Base-by-base conservation (phyloP, 2,888 invertebrate genomes). In the Trissonchulus latispiculum region DNA sequence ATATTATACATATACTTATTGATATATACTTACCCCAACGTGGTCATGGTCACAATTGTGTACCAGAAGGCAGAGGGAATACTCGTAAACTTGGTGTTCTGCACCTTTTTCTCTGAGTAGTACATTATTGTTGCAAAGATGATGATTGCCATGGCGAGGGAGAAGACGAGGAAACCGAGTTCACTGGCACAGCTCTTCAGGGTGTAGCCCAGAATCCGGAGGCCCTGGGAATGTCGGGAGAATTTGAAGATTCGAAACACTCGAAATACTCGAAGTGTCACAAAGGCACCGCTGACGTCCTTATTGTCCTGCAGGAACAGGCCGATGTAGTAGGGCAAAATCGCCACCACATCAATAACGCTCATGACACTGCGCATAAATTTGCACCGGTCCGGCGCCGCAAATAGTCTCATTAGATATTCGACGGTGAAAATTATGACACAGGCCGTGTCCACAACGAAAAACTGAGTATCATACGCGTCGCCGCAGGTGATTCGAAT, bases 61-160 rank as follows among this genome's bases (percentile, higher is more conserved):
- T 99, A 99, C 99, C 99, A 99, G 86, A 99, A 99, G 79, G 99
- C 96, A 73, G 96, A 95, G 75, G 99, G 99, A 87, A 99, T 99
- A 84, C 95, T 96, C 77, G 95, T 97, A 88, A 99, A 99, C 85
- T 92, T 92, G 73, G 97, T 97, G 80, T 91, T 91, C 81, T 90
- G 90, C 78, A 95, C 96, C 85, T 96, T 96, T 87, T 99, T 99
- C 88, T 99, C 99, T 71, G 97, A 96, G 87, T 99, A 99, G 88
- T 95, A 99, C 96, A 99, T 99, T 80, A 99, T 95, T 61, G 99
- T 99, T 77, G 99, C 97, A 85, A 99, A 99, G 83, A 99, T 99
- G 82, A 99, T 97, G 85, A 99, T 99, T 81, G 99, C 99, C 97
- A 99, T 97, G 77, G 96, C 95, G 82, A 99, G 87, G 36, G 97